Evolutionary conservation across 2,113 vertebrate species (phyloP).

Genomic region (Pelmatolapia mariae): DNA sequence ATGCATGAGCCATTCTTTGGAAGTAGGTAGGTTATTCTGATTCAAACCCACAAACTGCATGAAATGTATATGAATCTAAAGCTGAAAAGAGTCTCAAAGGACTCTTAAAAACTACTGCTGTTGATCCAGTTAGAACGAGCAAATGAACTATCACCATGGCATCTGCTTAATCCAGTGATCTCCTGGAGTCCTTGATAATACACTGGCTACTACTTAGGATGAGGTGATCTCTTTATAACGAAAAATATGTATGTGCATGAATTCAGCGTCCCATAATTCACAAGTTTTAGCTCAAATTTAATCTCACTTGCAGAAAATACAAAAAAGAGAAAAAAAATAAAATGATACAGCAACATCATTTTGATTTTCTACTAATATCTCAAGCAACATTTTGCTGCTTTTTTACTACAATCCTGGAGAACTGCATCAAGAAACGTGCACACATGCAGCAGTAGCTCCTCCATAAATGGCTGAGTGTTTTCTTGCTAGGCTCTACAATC

Average conservation of each 20-base stretch:
- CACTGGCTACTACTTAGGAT: background rate
- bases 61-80: background rate
- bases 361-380: background rate
- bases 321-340: background rate
- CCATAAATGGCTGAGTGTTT: background rate
- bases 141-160: rapidly evolving
- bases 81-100: background rate
- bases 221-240: background rate
- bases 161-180: rapidly evolving
- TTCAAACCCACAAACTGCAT: background rate
- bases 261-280: background rate
- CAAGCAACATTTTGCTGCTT: background rate
- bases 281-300: background rate
- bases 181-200: background rate
- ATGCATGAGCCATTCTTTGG: background rate
- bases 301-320: background rate
- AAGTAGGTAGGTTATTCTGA: background rate
- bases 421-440: background rate
- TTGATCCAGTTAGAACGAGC: background rate
- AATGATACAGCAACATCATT: background rate
- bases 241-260: background rate
- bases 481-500: background rate
- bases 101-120: background rate
- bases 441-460: background rate
- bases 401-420: background rate